Conservation (phyloP, 2,888 invertebrate genomes). For the Drosophila recens region DNA sequence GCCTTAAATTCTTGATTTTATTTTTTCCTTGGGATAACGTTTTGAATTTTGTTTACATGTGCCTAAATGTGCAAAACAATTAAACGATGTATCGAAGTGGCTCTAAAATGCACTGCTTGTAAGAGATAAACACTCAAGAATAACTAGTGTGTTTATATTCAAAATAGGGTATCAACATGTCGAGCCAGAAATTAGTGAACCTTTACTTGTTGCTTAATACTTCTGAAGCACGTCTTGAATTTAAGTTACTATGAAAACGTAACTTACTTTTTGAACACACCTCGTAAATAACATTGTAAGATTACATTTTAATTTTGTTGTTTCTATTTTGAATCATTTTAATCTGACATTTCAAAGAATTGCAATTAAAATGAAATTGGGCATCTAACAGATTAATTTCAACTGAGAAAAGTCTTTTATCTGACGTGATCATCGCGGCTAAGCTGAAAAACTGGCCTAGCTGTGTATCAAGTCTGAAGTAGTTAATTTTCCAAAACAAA, state of each 20-base stretch:
- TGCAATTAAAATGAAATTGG: conserved; percentile 65
- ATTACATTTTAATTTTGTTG: conserved; percentile 24
- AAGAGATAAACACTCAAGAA: not conserved
- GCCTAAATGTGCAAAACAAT: too few species aligned
- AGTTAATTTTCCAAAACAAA: conserved; percentile 36
- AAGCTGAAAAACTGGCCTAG: conserved; percentile 54
- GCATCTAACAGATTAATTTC: conserved; percentile 49
- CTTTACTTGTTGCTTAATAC: not conserved
- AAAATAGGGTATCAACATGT: not conserved
- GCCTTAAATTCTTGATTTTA: too few species aligned
- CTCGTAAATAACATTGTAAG: conserved; percentile 2
- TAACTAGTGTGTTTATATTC: not conserved
- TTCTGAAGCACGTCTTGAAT: not conserved
- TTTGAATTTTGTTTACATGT: too few species aligned
- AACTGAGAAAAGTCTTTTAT: conserved; percentile 47
- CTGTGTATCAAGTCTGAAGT: conserved; percentile 33
- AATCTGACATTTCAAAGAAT: conserved; percentile 56
- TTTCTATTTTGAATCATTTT: conserved; percentile 44
- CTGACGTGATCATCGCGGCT: conserved; percentile 57
- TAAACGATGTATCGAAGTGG: not conserved
- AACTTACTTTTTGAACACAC: conserved; percentile 4
- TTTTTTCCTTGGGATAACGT: too few species aligned
- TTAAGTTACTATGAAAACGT: not conserved
- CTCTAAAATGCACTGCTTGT: too few species aligned
- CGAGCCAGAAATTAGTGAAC: not conserved